Conservation (phyloP, 2,888 invertebrate species). For the Lasioglossum zephyrum region DNA sequence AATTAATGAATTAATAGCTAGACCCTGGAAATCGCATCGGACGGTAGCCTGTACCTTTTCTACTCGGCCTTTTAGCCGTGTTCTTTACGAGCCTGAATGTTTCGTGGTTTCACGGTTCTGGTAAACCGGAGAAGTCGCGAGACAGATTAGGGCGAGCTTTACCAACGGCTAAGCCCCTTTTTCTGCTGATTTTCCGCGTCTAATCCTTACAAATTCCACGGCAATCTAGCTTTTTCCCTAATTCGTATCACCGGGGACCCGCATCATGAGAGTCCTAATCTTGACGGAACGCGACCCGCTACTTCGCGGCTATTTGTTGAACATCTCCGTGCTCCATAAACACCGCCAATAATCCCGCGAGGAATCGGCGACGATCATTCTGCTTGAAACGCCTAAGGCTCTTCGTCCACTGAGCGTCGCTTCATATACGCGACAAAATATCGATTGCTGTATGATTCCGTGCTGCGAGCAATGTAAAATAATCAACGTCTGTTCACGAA, state of each 20-base stretch:
- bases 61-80: not conserved
- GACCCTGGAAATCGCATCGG: not conserved
- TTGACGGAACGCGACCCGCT: slow-evolving; percentile 74
- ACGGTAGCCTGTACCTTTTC: not conserved
- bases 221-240: slow-evolving; percentile 75
- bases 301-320: slow-evolving; percentile 59
- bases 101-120: not conserved
- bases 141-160: slow-evolving; percentile 62
- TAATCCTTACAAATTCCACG: slow-evolving; percentile 80
- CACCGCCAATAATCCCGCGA: slow-evolving; percentile 44
- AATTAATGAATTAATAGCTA: slow-evolving; percentile 50
- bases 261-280: slow-evolving; percentile 78
- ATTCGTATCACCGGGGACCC: slow-evolving; percentile 75
- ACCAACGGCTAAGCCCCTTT: slow-evolving; percentile 51
- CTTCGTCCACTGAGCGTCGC: too few relatives aligned
- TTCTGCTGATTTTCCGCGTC: slow-evolving; percentile 69
- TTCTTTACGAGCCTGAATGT: not conserved
- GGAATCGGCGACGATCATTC: not conserved
- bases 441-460: too few relatives aligned
- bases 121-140: slow-evolving; percentile 46
- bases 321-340: slow-evolving; percentile 59
- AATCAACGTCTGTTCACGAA: too few relatives aligned
- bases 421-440: too few relatives aligned
- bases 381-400: not conserved
- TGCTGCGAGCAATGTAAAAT: too few relatives aligned